Conservation (phyloP, 2,113 vertebrate species). For the Strigops habroptila region DNA sequence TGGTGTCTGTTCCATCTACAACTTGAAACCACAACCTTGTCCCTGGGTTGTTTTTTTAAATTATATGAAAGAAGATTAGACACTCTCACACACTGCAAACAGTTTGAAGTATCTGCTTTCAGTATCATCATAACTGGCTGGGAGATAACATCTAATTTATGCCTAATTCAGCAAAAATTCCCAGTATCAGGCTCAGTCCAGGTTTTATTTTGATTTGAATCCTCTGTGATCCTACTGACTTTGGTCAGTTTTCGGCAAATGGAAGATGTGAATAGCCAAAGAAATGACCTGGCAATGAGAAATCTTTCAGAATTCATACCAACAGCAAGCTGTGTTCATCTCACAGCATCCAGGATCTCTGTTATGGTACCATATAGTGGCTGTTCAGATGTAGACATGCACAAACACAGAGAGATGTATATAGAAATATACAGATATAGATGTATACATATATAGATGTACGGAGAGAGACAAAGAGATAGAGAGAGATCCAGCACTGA, state of each 20-base stretch:
- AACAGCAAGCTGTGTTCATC: neutral
- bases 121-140: neutral
- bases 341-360: neutral
- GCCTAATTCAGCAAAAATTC: conserved; percentile 31
- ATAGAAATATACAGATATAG: neutral
- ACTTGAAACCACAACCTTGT: neutral
- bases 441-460: neutral
- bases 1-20: neutral
- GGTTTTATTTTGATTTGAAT: neutral
- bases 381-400: neutral
- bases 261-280: neutral
- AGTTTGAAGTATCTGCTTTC: conserved; percentile 41
- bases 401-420: neutral
- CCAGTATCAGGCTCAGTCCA: neutral
- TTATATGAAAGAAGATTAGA: conserved; percentile 10
- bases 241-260: neutral
- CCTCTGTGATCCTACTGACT: neutral
- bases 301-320: neutral
- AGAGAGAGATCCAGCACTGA: neutral
- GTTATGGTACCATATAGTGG: fast-evolving
- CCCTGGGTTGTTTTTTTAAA: neutral
- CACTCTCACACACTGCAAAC: neutral
- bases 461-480: neutral
- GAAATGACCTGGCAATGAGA: neutral
- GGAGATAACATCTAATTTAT: conserved; percentile 59